Evolutionary conservation across 2,797 vertebrate species (phyloP), one percentile per base, ranked within the genome.

Genomic region (Acipenser ruthenus): DNA sequence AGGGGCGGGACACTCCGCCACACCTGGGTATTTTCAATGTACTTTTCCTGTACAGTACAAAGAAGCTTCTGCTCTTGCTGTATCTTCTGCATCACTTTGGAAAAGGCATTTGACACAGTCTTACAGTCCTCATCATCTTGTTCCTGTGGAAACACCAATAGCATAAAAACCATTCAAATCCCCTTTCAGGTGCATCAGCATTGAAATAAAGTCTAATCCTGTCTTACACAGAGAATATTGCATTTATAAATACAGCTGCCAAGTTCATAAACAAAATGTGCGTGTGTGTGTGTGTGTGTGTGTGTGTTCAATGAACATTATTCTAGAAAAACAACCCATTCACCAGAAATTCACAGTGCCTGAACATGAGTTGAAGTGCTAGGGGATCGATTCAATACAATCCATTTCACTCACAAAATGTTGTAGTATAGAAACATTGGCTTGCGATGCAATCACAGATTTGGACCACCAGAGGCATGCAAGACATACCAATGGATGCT

Each of bases 91-190:
- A 84, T 66, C 55, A 87, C 73, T 72, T 76, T 70, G 69, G 60
- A 77, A 15, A 83, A 88, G 13, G 80, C 79, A 64, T 71, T 75
- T 68, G 62, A 73, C 75, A 89, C 85, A 52, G 88, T 81, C 73
- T 71, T 70, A 62, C 74, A 79, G 55, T 86, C 86, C 65, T 71
- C 50, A 71, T 80, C 80, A 69, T 77, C 74, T 65, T 77, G 80
- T 11, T 84, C 82, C 89, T 92, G 62, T 47, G 72, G 49, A 77
- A 60, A 6, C 0, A 71, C 0, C 62, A 11, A 48, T 62, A 68
- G 63, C 12, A 58, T 0, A 13, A 50, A 56, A 11, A 50, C 12
- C 1, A 55, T 1, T 8, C 7, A n/a, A 47, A 51, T 65, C n/a
- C 48, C 12, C 50, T 12, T 13, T 9, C 23, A 9, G 23, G 2